Evolutionary conservation across 1,140 invertebrate genomes (phyloP).

Genomic region (Zaprionus nigranus): DNA sequence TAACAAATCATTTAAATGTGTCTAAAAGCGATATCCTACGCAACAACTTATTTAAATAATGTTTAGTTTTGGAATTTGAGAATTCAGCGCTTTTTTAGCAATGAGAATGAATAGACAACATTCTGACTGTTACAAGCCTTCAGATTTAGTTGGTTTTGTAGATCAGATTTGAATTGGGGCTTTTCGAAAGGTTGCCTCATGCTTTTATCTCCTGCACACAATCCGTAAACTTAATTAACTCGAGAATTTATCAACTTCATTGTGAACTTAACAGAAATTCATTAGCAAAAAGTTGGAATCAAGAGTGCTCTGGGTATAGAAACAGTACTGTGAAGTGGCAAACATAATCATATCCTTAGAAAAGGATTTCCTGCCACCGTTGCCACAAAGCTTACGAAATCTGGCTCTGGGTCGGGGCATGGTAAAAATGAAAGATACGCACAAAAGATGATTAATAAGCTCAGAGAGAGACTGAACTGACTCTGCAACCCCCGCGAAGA

Average conservation of each 20-base stretch:
- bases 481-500: constrained; percentile 22
- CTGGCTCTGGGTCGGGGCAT: constrained; percentile 59
- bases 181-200: background rate
- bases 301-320: constrained; percentile 1
- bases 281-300: constrained; percentile 53
- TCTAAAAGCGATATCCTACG: fast-evolving
- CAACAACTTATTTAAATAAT: background rate
- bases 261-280: constrained; percentile 70
- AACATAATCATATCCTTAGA: constrained; percentile 53
- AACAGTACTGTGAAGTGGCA: constrained; percentile 35
- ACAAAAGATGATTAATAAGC: constrained; percentile 83
- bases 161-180: too few relatives aligned
- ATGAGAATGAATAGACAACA: too few relatives aligned
- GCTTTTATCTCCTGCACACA: constrained; percentile 42
- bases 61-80: background rate
- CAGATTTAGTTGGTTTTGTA: too few relatives aligned
- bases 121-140: too few relatives aligned
- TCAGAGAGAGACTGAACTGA: constrained; percentile 44
- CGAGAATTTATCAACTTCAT: constrained; percentile 77
- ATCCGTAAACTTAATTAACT: constrained; percentile 77
- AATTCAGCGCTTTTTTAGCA: too few relatives aligned
- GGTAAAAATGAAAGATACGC: constrained; percentile 68
- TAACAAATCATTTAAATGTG: background rate
- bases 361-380: constrained; percentile 62
- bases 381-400: constrained; percentile 1